A percentile compares a stretch with the other conserved stretches of the same genome.
Evolutionary conservation across 2,888 invertebrate species (phyloP).

Genomic region (Euproctis similis): DNA sequence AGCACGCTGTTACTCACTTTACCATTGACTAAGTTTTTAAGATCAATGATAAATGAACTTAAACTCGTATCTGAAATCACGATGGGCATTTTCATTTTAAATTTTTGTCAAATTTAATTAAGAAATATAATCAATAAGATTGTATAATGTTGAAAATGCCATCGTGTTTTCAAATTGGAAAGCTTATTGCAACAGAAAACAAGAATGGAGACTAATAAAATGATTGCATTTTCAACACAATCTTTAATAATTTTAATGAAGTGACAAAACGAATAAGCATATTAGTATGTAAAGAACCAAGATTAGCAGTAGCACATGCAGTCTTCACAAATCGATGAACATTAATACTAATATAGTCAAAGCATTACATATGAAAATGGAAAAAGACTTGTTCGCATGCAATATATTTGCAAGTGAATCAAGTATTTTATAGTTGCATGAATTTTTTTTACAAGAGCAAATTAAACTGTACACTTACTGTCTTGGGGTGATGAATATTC

Average conservation of each 20-base stretch:
- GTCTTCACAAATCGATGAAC: too few species aligned
- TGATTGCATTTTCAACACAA: conserved; percentile 76
- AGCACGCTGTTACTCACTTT: conserved; percentile 54
- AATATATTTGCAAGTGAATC: too few species aligned
- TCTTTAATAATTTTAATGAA: conserved; percentile 35
- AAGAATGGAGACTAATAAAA: conserved; percentile 51
- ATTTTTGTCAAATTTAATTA: conserved; percentile 25
- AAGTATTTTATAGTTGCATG: too few species aligned
- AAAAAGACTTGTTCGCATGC: too few species aligned
- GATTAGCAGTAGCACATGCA: too few species aligned
- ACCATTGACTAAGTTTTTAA: conserved; percentile 71
- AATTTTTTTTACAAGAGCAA: too few species aligned
- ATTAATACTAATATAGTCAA: too few species aligned
- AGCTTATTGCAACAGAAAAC: conserved; percentile 59
- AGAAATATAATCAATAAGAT: conserved; percentile 29
- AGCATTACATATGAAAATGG: too few species aligned
- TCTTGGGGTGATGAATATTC: conserved; percentile 66
- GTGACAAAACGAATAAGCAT: conserved; percentile 33
- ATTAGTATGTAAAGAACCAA: conserved; percentile 30
- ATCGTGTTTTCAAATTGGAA: conserved; percentile 69
- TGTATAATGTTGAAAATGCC: conserved; percentile 71
- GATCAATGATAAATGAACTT: conserved; percentile 68
- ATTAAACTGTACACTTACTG: conserved; percentile 58
- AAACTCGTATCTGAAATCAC: conserved; percentile 75
- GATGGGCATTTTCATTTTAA: conserved; percentile 71